Evolutionary conservation across 2,888 invertebrate genomes (phyloP).

Genomic region (Phrixothrix hirtus): DNA sequence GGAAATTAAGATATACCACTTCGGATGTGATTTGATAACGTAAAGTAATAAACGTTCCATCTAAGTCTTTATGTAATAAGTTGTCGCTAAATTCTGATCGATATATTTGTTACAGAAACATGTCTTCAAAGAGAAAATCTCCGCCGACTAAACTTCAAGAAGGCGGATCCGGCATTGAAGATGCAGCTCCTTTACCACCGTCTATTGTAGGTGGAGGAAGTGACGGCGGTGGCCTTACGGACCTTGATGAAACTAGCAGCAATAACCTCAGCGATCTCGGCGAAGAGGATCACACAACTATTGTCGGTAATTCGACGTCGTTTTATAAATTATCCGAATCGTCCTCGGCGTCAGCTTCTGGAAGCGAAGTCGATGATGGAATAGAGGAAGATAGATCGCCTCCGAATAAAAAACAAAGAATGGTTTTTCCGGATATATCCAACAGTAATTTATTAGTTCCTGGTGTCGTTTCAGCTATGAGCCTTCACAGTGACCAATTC

Average conservation of each 20-base stretch:
- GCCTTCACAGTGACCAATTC: conserved; percentile 63
- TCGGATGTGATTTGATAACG: conserved; percentile 37
- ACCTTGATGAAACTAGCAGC: conserved; percentile 62
- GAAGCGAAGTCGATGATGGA: conserved; percentile 55
- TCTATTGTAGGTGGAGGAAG: conserved; percentile 58
- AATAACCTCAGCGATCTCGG: conserved; percentile 64
- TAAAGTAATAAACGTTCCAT: conserved; percentile 20
- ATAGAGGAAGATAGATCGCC: conserved; percentile 54
- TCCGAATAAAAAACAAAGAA: conserved; percentile 55
- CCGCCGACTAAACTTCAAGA: conserved; percentile 91
- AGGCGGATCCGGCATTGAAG: conserved; percentile 63
- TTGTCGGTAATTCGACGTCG: conserved; percentile 48
- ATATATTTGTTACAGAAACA: conserved; percentile 73
- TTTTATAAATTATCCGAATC: conserved; percentile 52
- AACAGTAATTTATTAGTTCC: conserved; percentile 44
- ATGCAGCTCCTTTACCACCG: conserved; percentile 49
- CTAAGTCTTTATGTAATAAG: conserved; percentile 18
- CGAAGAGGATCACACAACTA: conserved; percentile 60
- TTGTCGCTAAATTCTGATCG: conserved; percentile 20
- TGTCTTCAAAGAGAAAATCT: conserved; percentile 97
- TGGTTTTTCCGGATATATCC: conserved; percentile 44
- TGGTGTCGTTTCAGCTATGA: conserved; percentile 51
- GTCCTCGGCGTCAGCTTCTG: conserved; percentile 55
- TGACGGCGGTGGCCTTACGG: conserved; percentile 61
- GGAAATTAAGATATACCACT: conserved; percentile 48